Evolutionary conservation across 2,797 vertebrate genomes (phyloP), one percentile per base, ranked within the genome.

Genomic region (Threskiornis aethiopicus): DNA sequence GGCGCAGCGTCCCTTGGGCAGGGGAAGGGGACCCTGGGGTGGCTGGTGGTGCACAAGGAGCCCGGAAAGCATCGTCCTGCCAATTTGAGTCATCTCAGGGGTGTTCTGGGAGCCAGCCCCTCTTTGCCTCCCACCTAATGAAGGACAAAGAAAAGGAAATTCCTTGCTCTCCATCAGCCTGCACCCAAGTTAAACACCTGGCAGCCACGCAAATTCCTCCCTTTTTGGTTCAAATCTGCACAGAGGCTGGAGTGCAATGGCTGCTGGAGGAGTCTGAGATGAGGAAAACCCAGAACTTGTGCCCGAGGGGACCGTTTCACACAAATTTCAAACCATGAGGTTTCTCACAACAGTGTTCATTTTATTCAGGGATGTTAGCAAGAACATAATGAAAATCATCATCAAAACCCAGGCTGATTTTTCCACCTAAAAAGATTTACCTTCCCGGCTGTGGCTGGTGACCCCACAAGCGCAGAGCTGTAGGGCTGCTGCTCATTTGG

Each of bases 231-330:
- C 65, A 69, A 44, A 28, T 42, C 37, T 39, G 26, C 42, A 16
- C 5, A 54, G 57, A 39, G 49, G 19, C 47, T 90, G 47, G 22
- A 71, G 26, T 46, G 17, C 20, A 49, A 25, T 13, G 42, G 33
- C 46, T 90, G 37, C 59, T 51, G 35, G 22, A 87, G 58, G 22
- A 64, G 25, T 76, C 51, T 17, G 44, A 62, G 42, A 51, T 6
- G 6, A 69, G 33, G 46, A 65, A 92, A 89, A 16, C 13, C 11
- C 10, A 57, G 26, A 93, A 62, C 10, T 57, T 62, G 10, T 57
- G 17, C 13, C 3, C 1, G 3, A 6, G 16, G 26, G 13, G 22
- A 41, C 35, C 0, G 1, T 75, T 83, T 83, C 13, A 35, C 42
- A 28, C 13, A n/a, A 59, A 85, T 44, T 15, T 67, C 57, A 41